A percentile compares a stretch with the other conserved stretches of the same genome.
Conservation (phyloP, 2,888 invertebrate species). For the Hypolimnas misippus region DNA sequence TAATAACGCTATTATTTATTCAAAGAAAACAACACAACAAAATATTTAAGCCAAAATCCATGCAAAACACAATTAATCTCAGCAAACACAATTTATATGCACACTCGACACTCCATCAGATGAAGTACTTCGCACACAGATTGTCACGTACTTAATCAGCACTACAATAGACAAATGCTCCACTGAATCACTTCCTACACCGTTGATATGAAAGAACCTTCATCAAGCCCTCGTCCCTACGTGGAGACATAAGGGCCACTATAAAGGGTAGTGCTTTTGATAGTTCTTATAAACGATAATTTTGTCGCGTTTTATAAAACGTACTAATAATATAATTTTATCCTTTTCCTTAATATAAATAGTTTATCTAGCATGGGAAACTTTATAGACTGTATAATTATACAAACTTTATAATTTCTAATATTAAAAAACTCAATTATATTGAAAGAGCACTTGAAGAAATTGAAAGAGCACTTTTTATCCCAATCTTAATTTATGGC, state of each 20-base stretch:
- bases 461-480: no score
- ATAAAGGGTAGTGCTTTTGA: conserved; percentile 24
- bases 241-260: conserved; percentile 27
- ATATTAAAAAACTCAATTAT: no score
- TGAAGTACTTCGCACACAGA: conserved; percentile 36
- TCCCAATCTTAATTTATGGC: no score
- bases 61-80: conserved; percentile 12
- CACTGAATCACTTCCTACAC: conserved; percentile 25
- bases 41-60: neutral
- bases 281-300: conserved; percentile 9
- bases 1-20: neutral
- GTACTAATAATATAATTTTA: neutral
- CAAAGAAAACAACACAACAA: neutral
- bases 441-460: no score
- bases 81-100: conserved; percentile 15
- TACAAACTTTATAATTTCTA: no score
- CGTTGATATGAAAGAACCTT: conserved; percentile 41
- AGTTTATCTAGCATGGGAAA: no score
- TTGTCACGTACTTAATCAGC: conserved; percentile 31
- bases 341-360: no score
- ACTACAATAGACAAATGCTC: conserved; percentile 32
- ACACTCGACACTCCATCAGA: conserved; percentile 17
- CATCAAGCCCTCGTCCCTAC: conserved; percentile 36
- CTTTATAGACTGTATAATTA: no score
- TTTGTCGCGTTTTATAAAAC: neutral